Base-by-base conservation (phyloP, 1,140 invertebrate species). In the Habropoda laboriosa region DNA sequence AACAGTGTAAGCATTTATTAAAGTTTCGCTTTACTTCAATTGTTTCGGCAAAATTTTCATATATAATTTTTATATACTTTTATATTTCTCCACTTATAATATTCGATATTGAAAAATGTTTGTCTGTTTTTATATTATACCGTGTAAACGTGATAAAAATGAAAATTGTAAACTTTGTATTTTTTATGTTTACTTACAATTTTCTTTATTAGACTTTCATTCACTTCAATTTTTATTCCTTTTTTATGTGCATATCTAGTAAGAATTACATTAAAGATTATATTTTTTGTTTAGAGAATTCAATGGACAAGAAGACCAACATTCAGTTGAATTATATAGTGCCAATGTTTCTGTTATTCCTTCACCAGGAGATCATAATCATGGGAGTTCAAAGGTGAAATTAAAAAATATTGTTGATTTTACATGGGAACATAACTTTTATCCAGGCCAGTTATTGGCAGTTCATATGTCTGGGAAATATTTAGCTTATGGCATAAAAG, bases 371-470 rank as follows among this genome's bases (percentile, higher is more conserved):
- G 94, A 91, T 49, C 96, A 96, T 82, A 94, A 94, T 86, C 95
- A 95, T 92, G 97, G 96, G 38, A 97, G 96, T 87, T 98, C 97
- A 0, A 97, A 98, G 92, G 96, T 99, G 12, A 98, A 98, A 89
- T 94, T 98, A 27, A 97, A 96, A 87, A 98, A 97, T 91, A 95
- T 98, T 61, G 97, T 98, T 16, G 97, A 99, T 86, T 99, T 97
- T 90, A 96, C 96, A 77, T 99, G 98, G 98, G 98, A 99, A 88
- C 94, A 96, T 38, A 95, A 96, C 86, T 96, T 97, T 89, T 97
- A 98, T 86, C 94, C 95, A 12, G 98, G 98, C 2, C 97, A 97
- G 87, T 91, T 99, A 32, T 94, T 99, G n/a, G 97, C 97, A 49
- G 96, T 97, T 61, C 98, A 99, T 92, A 95, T 96, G 79, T 95